Evolutionary conservation across 2,797 vertebrate genomes (phyloP), one percentile per base, ranked within the genome.

Genomic region (Bufotes viridis): DNA sequence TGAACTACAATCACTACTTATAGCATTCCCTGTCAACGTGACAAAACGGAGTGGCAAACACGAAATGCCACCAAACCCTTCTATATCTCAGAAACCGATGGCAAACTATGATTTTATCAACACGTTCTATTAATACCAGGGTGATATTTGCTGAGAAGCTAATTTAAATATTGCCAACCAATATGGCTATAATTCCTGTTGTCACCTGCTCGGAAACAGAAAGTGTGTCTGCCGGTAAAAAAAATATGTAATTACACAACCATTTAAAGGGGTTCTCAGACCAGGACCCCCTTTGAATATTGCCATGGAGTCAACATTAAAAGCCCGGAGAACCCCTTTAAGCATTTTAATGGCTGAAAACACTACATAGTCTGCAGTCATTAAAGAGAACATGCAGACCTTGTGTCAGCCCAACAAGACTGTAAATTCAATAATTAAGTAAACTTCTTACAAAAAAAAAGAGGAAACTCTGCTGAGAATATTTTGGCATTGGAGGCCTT

Each of bases 21-120:
- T 9, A 22, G 58, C 58, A 42, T 57, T 29, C 29, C 22, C 29
- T 13, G 20, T n/a, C 29, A 65, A 53, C 15, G 17, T 76, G 49
- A 51, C 78, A 61, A 79, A 58, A 51, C 67, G 42, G 24, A 58
- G 82, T 34, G 82, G 22, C 58, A 49, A 60, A 60, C 49, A n/a
- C 7, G 51, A 63, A 49, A 12, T 63, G 82, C 75, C 69, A 72
- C 13, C 10, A 13, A 55, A 13, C 69, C 22, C 81, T 83, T 34
- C 6, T 10, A 72, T 8, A 29, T 18, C 1, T 72, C 14, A 34
- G 72, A 53, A 75, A 13, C 49, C 4, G 10, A 53, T 51, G 49
- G 53, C 72, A n/a, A 53, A 51, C 22, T 53, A 11, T 4, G 26
- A 74, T 18, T 49, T 14, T 49, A 13, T 74, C 34, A n/a, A 14